Conservation (phyloP, 2,113 vertebrate genomes). For the Notarius quadriscutis region DNA sequence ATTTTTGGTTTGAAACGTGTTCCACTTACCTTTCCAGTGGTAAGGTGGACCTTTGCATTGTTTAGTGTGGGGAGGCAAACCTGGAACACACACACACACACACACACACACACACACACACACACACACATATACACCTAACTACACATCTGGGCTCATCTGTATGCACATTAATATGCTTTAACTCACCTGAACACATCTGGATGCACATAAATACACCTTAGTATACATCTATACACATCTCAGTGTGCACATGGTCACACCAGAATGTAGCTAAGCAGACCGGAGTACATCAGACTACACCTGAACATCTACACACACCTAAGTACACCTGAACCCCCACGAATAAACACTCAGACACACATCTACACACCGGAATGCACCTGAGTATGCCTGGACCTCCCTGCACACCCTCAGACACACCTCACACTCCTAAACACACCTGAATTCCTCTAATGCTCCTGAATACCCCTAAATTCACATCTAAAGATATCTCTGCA, state of each 20-base stretch:
- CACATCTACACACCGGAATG: neutral
- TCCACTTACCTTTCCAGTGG: constrained; percentile 57
- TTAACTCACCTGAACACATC: neutral
- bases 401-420: too few relatives aligned
- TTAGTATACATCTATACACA: neutral
- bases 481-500: neutral
- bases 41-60: constrained; percentile 62
- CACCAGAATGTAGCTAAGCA: neutral
- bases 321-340: too few relatives aligned
- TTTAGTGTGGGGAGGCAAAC: constrained; percentile 59
- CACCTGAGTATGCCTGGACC: neutral
- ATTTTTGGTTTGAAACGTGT: neutral
- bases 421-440: neutral
- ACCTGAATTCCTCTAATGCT: neutral
- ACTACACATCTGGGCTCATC: neutral
- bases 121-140: neutral
- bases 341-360: neutral
- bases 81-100: constrained; percentile 47
- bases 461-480: neutral
- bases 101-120: neutral
- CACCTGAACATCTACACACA: neutral
- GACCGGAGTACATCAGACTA: neutral
- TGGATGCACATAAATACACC: neutral
- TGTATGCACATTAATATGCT: neutral
- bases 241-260: neutral